Evolutionary conservation across 2,888 invertebrate genomes (phyloP).

Genomic region (Synergus itoensis): DNA sequence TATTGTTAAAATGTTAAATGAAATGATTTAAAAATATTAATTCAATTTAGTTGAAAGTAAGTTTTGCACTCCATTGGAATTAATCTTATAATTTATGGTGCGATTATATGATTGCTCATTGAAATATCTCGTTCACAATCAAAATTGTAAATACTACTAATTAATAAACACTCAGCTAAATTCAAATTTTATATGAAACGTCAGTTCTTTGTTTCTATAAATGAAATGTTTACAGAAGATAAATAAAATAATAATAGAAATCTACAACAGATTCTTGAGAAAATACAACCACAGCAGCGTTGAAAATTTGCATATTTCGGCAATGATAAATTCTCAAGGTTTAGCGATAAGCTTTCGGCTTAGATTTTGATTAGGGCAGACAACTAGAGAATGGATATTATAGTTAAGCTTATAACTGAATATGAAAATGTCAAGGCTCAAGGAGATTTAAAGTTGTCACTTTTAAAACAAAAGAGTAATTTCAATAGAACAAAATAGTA

Average conservation of each 20-base stretch:
- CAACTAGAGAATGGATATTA: conserved; percentile 14
- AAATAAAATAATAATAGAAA: background rate
- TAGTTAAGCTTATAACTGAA: conserved; percentile 28
- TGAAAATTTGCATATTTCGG: conserved; percentile 1
- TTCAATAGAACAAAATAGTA: background rate
- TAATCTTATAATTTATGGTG: background rate
- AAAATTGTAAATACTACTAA: background rate
- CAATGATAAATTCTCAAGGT: conserved; percentile 22
- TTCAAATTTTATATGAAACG: background rate
- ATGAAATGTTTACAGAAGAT: background rate
- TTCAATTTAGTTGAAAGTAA: background rate
- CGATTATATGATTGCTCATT: background rate
- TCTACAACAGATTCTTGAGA: background rate
- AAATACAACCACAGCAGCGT: background rate
- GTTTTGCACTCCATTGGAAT: background rate
- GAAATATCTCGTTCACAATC: background rate
- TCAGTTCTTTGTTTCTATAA: too few species aligned
- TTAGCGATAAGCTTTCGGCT: conserved; percentile 36
- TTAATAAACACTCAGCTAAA: too few species aligned
- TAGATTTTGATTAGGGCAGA: conserved; percentile 24
- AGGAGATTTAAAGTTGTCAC: background rate
- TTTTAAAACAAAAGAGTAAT: conserved; percentile 10
- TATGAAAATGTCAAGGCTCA: conserved; percentile 6
- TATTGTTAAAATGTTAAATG: too few species aligned
- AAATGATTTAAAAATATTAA: background rate